phyloP scores from a whole-genome alignment of 1,140 invertebrate species.

The Sipha flava region DNA sequence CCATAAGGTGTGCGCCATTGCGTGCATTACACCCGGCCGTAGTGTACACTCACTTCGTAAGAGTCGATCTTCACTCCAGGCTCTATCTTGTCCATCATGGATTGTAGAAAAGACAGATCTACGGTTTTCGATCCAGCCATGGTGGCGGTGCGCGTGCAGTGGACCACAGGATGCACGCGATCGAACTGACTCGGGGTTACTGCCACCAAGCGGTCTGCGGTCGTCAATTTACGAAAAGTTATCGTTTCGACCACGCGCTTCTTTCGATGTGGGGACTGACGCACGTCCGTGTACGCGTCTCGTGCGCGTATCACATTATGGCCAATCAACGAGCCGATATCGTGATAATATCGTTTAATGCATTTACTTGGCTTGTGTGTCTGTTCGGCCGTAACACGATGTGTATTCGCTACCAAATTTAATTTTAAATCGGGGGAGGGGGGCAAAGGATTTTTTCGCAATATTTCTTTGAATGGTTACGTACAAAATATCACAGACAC shows the following conservation, averaged over 20 bases:
- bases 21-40: no score
- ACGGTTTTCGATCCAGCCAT: background rate
- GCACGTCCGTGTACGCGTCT: background rate
- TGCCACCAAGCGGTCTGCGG: background rate
- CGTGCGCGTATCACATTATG: background rate
- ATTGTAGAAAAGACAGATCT: background rate
- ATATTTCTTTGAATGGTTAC: no score
- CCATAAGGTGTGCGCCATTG: no score
- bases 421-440: no score
- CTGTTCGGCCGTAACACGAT: no score
- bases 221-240: slow-evolving; percentile 7
- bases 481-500: no score
- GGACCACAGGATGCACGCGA: slow-evolving; percentile 1
- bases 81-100: background rate
- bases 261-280: background rate
- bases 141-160: background rate
- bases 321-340: background rate
- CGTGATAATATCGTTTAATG: no score
- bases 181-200: background rate
- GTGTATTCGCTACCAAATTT: no score
- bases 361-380: no score
- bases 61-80: background rate
- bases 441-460: no score
- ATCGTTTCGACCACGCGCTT: background rate
- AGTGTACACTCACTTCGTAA: background rate